A percentile compares a stretch with the other conserved stretches of the same genome.
phyloP scores from a whole-genome alignment of 2,113 vertebrate species.

The Pungitius pungitius region DNA sequence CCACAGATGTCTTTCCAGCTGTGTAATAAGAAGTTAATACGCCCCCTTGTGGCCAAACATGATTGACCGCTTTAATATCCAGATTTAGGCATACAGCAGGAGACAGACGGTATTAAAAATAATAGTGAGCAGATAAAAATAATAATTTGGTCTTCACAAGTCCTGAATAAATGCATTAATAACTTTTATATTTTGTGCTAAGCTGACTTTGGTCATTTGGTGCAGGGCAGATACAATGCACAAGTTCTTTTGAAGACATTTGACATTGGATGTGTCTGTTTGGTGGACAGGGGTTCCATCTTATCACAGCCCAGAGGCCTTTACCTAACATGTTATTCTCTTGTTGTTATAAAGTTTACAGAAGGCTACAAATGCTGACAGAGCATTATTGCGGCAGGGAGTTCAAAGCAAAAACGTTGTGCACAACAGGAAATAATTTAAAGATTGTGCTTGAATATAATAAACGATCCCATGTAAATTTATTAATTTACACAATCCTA shows the following conservation, averaged over 20 bases:
- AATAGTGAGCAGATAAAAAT: not conserved
- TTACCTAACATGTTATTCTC: not conserved
- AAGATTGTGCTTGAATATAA: not conserved
- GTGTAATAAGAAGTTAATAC: too few relatives aligned
- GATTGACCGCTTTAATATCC: not conserved
- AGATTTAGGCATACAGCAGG: not conserved
- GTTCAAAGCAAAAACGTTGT: not conserved
- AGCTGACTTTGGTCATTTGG: not conserved
- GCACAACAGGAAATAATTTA: not conserved
- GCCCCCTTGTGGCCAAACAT: not conserved
- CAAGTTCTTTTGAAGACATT: not conserved
- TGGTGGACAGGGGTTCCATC: not conserved
- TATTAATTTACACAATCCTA: not conserved
- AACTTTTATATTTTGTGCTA: not conserved
- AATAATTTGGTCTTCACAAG: not conserved
- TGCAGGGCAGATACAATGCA: not conserved
- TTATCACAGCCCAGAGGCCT: not conserved
- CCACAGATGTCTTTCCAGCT: not conserved
- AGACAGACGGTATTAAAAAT: not conserved
- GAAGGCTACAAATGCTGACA: not conserved
- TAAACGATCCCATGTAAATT: not conserved
- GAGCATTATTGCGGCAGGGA: not conserved
- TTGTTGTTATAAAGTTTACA: not conserved
- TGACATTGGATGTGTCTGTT: not conserved
- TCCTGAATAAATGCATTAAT: not conserved